Evolutionary conservation across 2,888 invertebrate genomes (phyloP).

Genomic region (Abscondita cerata): DNA sequence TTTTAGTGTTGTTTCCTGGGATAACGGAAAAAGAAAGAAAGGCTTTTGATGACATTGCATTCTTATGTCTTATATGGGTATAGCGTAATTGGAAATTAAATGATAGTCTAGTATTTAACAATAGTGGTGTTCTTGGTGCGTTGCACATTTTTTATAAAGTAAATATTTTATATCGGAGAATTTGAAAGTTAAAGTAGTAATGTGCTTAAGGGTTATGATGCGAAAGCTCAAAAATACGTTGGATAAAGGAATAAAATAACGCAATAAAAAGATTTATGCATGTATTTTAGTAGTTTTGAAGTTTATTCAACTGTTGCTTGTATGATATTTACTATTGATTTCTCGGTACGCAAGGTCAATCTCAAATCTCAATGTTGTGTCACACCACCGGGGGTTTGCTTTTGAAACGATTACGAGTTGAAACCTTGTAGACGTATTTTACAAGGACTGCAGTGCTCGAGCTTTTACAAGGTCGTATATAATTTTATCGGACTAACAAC

Average conservation of each 20-base stretch:
- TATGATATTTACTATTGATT: not conserved
- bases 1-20: slow-evolving; percentile 28
- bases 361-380: slow-evolving; percentile 7
- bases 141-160: too few relatives aligned
- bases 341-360: slow-evolving; percentile 2
- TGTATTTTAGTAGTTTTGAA: not conserved
- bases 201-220: too few relatives aligned
- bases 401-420: too few relatives aligned
- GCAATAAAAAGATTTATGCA: too few relatives aligned
- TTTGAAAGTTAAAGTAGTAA: too few relatives aligned
- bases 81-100: slow-evolving; percentile 34
- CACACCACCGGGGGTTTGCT: not conserved
- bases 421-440: not conserved
- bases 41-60: slow-evolving; percentile 29
- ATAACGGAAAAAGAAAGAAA: slow-evolving; percentile 32
- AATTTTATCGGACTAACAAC: too few relatives aligned
- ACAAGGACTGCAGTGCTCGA: too few relatives aligned
- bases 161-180: too few relatives aligned
- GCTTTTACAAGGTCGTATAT: too few relatives aligned
- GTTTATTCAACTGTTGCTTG: slow-evolving; percentile 6
- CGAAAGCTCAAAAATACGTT: too few relatives aligned
- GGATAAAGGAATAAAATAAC: too few relatives aligned
- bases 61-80: slow-evolving; percentile 28
- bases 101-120: slow-evolving; percentile 17
- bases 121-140: too few relatives aligned